Evolutionary conservation across 2,888 invertebrate species (phyloP), one percentile per base, ranked within the genome.

Genomic region (Apeira syringaria): DNA sequence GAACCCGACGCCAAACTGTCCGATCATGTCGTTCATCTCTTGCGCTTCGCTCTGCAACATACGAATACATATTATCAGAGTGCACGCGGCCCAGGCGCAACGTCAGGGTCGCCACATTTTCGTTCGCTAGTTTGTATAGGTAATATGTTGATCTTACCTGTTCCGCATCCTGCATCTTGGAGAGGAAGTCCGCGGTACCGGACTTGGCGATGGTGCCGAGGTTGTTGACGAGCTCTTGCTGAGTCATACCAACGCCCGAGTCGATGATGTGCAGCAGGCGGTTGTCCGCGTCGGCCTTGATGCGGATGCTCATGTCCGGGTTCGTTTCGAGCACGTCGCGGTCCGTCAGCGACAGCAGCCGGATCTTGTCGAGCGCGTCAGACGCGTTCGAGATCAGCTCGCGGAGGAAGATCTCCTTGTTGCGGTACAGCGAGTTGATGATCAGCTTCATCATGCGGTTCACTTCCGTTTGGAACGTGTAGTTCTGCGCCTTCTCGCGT

Each of bases 391-490:
- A 99, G 71, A 99, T 99, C 78, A 99, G 91, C 90, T 99, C 99
- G 69, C 99, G 93, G 48, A 99, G 91, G 93, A 98, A 99, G 64
- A 99, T 99, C 94, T 99, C 99, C 89, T 99, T 99, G 85, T 99
- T 99, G 65, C 98, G 94, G 88, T 99, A 99, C 5, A 99, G 91
- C 5, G 99, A 99, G 90, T 99, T 99, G 78, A 99, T 99, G 83
- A 99, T 99, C 46, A 99, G 93, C 85, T 99, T 99, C 99, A 99
- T 99, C 98, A 99, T 99, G 44, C 99, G 95, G 89, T 98, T 98
- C 26, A 99, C 99, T 90, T 99, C 99, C 0, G 99, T 98, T 91
- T 99, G 97, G 91, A 99, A 99, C 13, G 94, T 92, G 74, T 93
- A 95, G 77, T 96, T 97, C 74, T 97, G 95, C 0, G 98, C 94